Percentiles rank a stretch among this genome's conserved stretches.
phyloP scores from a whole-genome alignment of 2,797 vertebrate genomes.

The Stomatorhinus walkeri region DNA sequence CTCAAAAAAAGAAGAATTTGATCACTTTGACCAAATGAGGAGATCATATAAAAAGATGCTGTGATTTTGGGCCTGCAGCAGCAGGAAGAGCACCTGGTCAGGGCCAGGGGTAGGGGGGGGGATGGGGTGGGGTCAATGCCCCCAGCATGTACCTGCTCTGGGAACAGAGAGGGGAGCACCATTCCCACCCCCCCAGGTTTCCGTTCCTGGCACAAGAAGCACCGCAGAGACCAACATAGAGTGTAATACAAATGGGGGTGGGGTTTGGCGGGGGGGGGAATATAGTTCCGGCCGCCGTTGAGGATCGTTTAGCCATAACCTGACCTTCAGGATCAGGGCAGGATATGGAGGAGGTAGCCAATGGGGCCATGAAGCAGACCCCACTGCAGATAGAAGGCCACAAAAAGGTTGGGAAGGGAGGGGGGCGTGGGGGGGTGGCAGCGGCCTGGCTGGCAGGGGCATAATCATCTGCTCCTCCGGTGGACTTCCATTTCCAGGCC shows the following conservation, averaged over 20 bases:
- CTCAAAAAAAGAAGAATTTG: neutral
- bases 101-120: neutral
- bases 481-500: neutral
- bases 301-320: slow-evolving; percentile 29
- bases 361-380: slow-evolving; percentile 31
- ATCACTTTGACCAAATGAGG: neutral
- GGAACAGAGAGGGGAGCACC: neutral
- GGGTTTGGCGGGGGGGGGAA: neutral
- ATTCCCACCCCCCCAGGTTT: slow-evolving; percentile 1
- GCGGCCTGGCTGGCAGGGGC: neutral
- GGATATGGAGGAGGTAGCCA: slow-evolving; percentile 35
- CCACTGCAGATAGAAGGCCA: neutral
- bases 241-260: neutral
- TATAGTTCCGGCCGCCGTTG: neutral
- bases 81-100: neutral
- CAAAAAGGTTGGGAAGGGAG: neutral
- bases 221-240: neutral
- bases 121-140: neutral
- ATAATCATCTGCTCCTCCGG: slow-evolving; percentile 23
- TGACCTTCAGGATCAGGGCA: slow-evolving; percentile 28
- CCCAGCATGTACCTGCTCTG: neutral
- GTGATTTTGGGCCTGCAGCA: neutral
- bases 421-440: neutral
- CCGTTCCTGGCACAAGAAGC: neutral
- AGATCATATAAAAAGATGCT: neutral